Evolutionary conservation across 2,888 invertebrate species (phyloP), one percentile per base, ranked within the genome.

Genomic region (Seladonia tumulorum): DNA sequence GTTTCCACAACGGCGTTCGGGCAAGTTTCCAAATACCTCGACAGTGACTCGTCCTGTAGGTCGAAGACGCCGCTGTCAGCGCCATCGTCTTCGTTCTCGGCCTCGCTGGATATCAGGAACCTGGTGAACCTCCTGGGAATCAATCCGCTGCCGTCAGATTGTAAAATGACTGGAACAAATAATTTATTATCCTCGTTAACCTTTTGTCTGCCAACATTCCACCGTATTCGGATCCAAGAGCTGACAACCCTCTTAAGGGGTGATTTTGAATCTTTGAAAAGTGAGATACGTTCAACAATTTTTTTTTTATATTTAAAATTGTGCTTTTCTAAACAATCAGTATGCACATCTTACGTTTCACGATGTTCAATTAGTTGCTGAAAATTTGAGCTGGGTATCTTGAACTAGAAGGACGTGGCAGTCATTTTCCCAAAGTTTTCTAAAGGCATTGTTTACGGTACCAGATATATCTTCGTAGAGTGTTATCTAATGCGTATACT

Each of bases 1-100:
- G 97, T 96, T 93, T 99, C 98, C 0, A 97, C 96, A 4, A 99
- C 97, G 0, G 98, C 97, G 94, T 98, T 98, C 45, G 97, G 97
- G 95, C 99, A 99, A 89, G 97, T 97, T 88, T 98, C 98, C 88
- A 98, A 97, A 94, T 98, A 98, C 91, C 95, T 96, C 39, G 96
- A 96, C 70, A 97, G 95, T 16, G 96, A 96, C 91, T 97, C 96
- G 93, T 96, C 79, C 93, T 95, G 74, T 91, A 93, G 16, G 93
- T 94, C 94, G 93, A 94, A 83, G 91, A 94, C 80, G 86, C 94
- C 91, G 76, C 83, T 88, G 16, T 93, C 88, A 29, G 95, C 93
- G 76, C 91, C 92, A 53, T 94, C 95, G 29, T 94, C 95, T 39
- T 95, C 96, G 92, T 95, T 96, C 91, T 96, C 95, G 0, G 97